Conservation (phyloP, 2,797 vertebrate genomes). For the Lagocephalus sceleratus region DNA sequence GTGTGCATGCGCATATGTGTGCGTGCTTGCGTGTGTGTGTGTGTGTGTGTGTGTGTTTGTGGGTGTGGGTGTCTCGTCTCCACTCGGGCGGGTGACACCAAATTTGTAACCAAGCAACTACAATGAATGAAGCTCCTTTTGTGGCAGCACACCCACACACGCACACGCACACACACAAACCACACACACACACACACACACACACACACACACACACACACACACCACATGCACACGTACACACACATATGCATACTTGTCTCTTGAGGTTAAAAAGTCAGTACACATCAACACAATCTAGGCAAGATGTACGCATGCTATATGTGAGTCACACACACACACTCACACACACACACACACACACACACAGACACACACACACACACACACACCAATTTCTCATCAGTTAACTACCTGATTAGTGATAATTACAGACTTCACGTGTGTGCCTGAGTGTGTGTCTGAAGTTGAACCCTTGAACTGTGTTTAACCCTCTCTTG, state of each 20-base stretch:
- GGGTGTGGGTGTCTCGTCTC: constrained; percentile 41
- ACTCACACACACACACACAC: constrained; percentile 2
- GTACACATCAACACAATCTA: constrained; percentile 4
- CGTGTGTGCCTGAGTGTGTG: constrained; percentile 60
- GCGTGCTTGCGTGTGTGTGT: constrained; percentile 9
- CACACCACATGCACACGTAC: constrained; percentile 14
- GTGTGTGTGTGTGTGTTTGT: constrained; percentile 20
- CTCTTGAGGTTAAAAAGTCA: constrained; percentile 37
- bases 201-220: constrained; percentile 9
- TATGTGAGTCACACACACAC: background rate
- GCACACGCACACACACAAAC: constrained; percentile 5
- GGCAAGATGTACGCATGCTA: constrained; percentile 5
- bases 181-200: constrained; percentile 8
- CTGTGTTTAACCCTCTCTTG: constrained; percentile 53
- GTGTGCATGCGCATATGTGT: constrained; percentile 12
- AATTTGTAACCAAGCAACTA: constrained; percentile 70
- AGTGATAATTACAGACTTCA: constrained; percentile 51
- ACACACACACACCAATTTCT: constrained; percentile 9
- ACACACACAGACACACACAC: constrained; percentile 13
- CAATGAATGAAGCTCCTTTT: constrained; percentile 83
- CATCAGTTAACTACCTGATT: constrained; percentile 38
- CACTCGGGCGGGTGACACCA: constrained; percentile 69
- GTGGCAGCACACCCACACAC: constrained; percentile 7
- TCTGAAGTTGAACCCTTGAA: constrained; percentile 65
- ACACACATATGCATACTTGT: background rate